Percentiles rank a stretch among this genome's conserved stretches.
Conservation (phyloP, 2,888 invertebrate genomes). For the Taenaris catops region DNA sequence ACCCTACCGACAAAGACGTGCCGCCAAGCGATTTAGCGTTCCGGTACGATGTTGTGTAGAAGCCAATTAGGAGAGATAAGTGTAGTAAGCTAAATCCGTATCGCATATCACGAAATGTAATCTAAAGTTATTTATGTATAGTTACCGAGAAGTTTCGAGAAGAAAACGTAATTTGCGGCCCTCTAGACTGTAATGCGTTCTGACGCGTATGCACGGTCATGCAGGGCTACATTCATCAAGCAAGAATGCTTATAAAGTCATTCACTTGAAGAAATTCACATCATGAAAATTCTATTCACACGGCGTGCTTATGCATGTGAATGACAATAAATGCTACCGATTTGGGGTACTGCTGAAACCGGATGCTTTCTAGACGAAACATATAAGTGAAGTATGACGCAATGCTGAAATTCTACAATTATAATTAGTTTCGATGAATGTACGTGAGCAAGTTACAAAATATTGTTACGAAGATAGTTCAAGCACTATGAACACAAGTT, state of each 20-base stretch:
- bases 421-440: conserved; percentile 8
- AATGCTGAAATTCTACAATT: conserved; percentile 18
- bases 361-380: conserved; percentile 21
- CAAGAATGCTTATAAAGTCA: too few relatives aligned
- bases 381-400: conserved; percentile 12
- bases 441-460: conserved; percentile 5
- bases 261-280: too few relatives aligned
- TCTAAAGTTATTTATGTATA: conserved; percentile 37
- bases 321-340: conserved; percentile 5
- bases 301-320: conserved; percentile 5
- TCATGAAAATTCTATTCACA: too few relatives aligned
- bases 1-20: too few relatives aligned
- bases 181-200: conserved; percentile 50
- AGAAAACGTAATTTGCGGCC: conserved; percentile 41
- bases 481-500: too few relatives aligned
- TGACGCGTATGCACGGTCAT: conserved; percentile 47
- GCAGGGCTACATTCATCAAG: conserved; percentile 1
- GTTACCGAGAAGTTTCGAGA: conserved; percentile 38
- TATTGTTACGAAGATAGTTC: too few relatives aligned
- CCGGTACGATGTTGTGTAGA: too few relatives aligned
- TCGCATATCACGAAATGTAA: conserved; percentile 30
- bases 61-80: too few relatives aligned
- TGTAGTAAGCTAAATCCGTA: conserved; percentile 23
- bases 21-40: too few relatives aligned
- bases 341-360: conserved; percentile 26